Evolutionary conservation across 1,140 invertebrate species (phyloP), one percentile per base, ranked within the genome.

Genomic region (Drosophila truncata): DNA sequence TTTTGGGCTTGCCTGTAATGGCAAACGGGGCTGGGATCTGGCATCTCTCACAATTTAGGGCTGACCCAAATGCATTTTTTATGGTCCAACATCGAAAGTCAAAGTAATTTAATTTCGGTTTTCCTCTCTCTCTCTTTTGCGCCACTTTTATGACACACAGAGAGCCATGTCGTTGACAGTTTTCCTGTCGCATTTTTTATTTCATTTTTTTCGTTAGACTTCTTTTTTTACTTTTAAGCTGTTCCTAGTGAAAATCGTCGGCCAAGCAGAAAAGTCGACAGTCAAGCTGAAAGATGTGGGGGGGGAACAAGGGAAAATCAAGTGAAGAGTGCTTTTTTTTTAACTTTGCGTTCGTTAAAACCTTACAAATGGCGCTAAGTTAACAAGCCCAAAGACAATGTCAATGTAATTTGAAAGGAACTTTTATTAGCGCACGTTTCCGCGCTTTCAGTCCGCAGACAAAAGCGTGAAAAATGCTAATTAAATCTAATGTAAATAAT

Each of bases 401-500:
- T 58, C 54, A 37, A 66, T 63, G 60, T 73, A 82, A 82, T 66
- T 86, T 82, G 10, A 58, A 54, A 41, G 33, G 23, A 62, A 67
- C 59, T 83, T 82, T 82, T 75, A 83, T 81, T 81, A 69, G 63
- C 59, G 33, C 63, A 73, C 59, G 47, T 78, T 75, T 54, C 41
- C 23, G 16, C 27, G 20, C 44, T 46, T 50, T 52, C 39, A 18
- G 31, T 44, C 37, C 23, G 20, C 57, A 63, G 49, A 78, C 58
- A 72, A 65, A 58, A 82, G 46, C 65, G 52, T 69, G 49, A 81
- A 74, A 78, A 87, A 77, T 79, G 76, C 76, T 83, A 82, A 85
- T 85, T 85, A 86, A 85, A 82, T 82, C 50, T 75, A 78, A 78
- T 52, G 63, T 66, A 78, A 86, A 86, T 86, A 84, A 61, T 58